These are phyloP conservation scores for Vespertilio murinus DNA, from an alignment of 2,797 vertebrate species.

Conservation along the genomic window DNA sequence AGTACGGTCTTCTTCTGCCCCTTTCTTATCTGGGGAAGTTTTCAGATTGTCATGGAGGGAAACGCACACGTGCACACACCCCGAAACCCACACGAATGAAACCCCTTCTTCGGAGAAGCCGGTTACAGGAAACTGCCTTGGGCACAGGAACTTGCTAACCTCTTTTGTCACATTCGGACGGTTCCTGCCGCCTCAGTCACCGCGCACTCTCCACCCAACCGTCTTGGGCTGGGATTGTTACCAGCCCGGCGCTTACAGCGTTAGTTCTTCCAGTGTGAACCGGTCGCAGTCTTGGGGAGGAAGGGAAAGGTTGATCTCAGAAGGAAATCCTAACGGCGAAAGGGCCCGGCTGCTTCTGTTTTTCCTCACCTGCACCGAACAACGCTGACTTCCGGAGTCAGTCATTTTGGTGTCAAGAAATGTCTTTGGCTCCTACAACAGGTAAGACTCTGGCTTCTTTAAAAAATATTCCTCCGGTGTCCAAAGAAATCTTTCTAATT, in stretches of 20 bases:
- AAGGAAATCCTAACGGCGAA: neutral
- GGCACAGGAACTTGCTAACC: slow-evolving; percentile 74
- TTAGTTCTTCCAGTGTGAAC: neutral
- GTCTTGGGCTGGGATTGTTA: neutral
- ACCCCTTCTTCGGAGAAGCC: slow-evolving; percentile 60
- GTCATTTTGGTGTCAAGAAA: slow-evolving; percentile 58
- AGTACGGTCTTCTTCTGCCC: neutral
- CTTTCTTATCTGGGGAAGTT: slow-evolving; percentile 35
- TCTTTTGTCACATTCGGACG: slow-evolving; percentile 66
- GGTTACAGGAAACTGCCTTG: slow-evolving; percentile 83
- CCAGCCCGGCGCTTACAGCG: neutral
- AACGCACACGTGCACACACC: slow-evolving; percentile 17
- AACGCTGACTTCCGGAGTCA: slow-evolving; percentile 56
- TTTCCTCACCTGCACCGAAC: neutral
- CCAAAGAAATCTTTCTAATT: neutral
- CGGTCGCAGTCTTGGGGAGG: neutral
- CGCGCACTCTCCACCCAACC: neutral
- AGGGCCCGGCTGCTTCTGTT: neutral
- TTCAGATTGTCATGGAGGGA: slow-evolving; percentile 41
- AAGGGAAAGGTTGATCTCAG: neutral
- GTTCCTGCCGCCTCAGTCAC: slow-evolving; percentile 54
- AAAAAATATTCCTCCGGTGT: slow-evolving; percentile 8
- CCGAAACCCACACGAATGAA: slow-evolving; percentile 79
- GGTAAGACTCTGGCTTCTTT: slow-evolving; percentile 65
- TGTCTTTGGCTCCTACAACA: neutral